Evolutionary conservation across 2,888 invertebrate species (phyloP), one percentile per base, ranked within the genome.

Genomic region (Theodoxus fluviatilis): DNA sequence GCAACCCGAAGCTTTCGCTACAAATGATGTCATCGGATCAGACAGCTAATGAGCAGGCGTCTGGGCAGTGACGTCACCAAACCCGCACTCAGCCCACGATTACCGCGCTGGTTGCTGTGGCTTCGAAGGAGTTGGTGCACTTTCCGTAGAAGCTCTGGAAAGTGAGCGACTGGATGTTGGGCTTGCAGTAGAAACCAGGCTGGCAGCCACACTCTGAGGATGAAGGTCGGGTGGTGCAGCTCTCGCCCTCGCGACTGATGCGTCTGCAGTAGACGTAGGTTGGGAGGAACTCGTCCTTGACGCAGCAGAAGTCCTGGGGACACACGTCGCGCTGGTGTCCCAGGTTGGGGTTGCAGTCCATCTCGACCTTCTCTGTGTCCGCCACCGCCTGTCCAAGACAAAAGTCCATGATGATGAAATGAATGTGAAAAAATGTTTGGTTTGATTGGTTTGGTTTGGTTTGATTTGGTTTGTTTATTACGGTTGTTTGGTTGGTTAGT

Each of bases 201-300:
- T 28, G 37, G 57, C 77, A 77, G 12, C 71, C 71, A 57, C 77
- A 77, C 33, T 73, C 72, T 15, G 76, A 73, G 35, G 76, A 72
- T 0, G 74, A 69, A 25, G 33, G 40, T 25, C 69, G 49, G 1
- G 74, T 75, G 33, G 73, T 71, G 67, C 77, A 77, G 52, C 67
- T 67, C 15, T 73, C 72, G 28, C 64, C 52, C 1, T 9, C 15
- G 3, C 38, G 25, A 2, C 76, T 75, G 33, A 74, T 69, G 38
- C 61, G 69, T 55, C 72, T 74, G 71, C 77, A 77, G 74, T 75
- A 77, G 35, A 76, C 73, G 33, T 71, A 74, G 22, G 71, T 59
- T 3, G 77, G 73, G 18, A 76, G 67, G 65, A 77, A 77, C 67
- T 77, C 75, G 68, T 77, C 77, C 25, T 75, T 57, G 3, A 74